Evolutionary conservation across 2,888 invertebrate species (phyloP).

Genomic region (Drosophila acutilabella): DNA sequence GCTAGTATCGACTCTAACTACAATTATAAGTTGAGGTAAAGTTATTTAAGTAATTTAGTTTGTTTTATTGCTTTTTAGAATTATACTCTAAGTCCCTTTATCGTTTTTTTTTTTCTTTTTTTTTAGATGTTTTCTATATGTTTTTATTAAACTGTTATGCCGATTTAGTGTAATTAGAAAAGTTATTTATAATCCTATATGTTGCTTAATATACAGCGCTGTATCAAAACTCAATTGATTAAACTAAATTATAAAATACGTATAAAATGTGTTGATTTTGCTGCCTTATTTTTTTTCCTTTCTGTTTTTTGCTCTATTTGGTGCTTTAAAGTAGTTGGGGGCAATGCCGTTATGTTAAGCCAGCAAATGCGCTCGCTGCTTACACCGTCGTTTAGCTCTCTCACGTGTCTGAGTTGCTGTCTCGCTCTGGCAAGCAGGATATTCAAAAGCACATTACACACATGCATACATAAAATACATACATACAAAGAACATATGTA

Average conservation of each 20-base stretch:
- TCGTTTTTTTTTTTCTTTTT: too few relatives aligned
- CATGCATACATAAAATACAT: constrained; percentile 37
- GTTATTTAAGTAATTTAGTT: too few relatives aligned
- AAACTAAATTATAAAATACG: constrained; percentile 48
- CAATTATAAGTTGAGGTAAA: too few relatives aligned
- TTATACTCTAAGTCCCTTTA: too few relatives aligned
- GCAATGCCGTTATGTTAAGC: constrained; percentile 80
- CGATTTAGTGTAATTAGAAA: not conserved
- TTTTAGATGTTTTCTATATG: constrained; percentile 8
- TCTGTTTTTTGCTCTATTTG: not conserved
- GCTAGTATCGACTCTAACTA: too few relatives aligned
- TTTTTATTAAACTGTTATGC: constrained; percentile 28
- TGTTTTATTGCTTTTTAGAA: too few relatives aligned
- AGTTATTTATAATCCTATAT: not conserved
- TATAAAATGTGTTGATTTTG: constrained; percentile 25
- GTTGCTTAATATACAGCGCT: constrained; percentile 49
- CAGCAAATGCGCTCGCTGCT: constrained; percentile 82
- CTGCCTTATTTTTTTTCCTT: not conserved
- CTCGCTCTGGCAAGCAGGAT: constrained; percentile 14
- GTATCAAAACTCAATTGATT: constrained; percentile 39
- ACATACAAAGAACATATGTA: too few relatives aligned
- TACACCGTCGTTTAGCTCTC: constrained; percentile 49
- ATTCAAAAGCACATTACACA: constrained; percentile 23
- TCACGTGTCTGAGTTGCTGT: constrained; percentile 29
- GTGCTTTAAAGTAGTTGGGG: constrained; percentile 64